phyloP scores from a whole-genome alignment of 1,140 invertebrate genomes.

The Hypsibius dujardini region DNA sequence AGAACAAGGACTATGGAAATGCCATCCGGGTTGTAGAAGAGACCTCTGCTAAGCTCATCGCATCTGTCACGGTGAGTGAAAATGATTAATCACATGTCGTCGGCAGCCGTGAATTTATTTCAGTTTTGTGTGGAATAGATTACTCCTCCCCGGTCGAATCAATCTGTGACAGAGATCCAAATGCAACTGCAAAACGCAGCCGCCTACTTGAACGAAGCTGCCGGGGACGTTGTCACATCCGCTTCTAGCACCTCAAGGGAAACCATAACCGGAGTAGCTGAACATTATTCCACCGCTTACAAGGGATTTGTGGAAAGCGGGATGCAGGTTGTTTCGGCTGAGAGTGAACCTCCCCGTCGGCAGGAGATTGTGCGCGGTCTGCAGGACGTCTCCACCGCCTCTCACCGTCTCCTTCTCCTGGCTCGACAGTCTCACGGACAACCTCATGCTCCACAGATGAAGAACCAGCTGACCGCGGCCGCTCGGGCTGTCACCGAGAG shows the following conservation, averaged over 20 bases:
- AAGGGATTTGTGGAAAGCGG: constrained; percentile 6
- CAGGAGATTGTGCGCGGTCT: constrained; percentile 63
- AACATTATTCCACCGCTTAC: constrained; percentile 30
- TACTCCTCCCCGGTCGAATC: background rate
- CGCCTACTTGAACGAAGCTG: constrained; percentile 57
- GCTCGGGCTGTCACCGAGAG: constrained; percentile 71
- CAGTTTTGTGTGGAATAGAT: too few species aligned
- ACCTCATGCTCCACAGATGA: constrained; percentile 67
- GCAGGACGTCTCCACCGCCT: constrained; percentile 66
- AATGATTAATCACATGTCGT: background rate
- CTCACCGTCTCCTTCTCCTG: constrained; percentile 63
- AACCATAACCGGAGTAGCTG: constrained; percentile 51
- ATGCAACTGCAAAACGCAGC: constrained; percentile 62
- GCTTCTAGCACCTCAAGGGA: constrained; percentile 42
- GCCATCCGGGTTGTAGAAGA: constrained; percentile 62
- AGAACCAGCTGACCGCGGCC: constrained; percentile 65
- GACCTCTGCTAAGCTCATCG: constrained; percentile 37
- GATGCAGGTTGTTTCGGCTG: background rate
- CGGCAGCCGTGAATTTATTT: too few species aligned
- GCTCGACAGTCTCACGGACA: constrained; percentile 74
- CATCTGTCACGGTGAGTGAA: background rate
- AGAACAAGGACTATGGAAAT: constrained; percentile 61
- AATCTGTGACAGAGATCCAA: constrained; percentile 46
- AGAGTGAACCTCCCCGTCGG: constrained; percentile 38
- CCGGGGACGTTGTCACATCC: constrained; percentile 54